These are phyloP conservation scores for Polymixis flavicincta DNA, from an alignment of 2,888 invertebrate species.

Conservation along the genomic window DNA sequence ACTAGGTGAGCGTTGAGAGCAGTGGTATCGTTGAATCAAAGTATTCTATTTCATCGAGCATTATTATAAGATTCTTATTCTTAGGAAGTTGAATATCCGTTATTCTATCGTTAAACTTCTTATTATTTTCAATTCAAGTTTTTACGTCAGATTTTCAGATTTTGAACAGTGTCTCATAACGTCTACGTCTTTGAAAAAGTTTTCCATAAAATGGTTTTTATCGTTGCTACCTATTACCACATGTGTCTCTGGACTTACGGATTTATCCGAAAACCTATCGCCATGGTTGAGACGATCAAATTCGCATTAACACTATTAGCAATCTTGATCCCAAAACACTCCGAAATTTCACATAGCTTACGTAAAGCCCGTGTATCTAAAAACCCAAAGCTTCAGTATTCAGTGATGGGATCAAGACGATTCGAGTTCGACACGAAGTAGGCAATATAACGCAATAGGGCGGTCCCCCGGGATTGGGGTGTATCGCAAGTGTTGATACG, in stretches of 20 bases:
- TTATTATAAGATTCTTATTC: conserved; percentile 22
- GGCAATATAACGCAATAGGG: conserved; percentile 76
- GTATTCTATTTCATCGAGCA: conserved; percentile 23
- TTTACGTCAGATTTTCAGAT: not conserved
- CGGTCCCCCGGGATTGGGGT: conserved; percentile 77
- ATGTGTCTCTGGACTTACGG: not conserved
- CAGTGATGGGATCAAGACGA: conserved; percentile 76
- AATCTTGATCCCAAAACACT: conserved; percentile 26
- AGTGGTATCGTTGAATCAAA: conserved; percentile 24
- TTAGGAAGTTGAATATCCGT: conserved; percentile 33
- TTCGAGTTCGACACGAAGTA: conserved; percentile 70
- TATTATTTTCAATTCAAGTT: not conserved
- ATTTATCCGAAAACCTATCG: not conserved
- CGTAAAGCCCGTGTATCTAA: conserved; percentile 55
- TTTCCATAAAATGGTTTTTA: not conserved
- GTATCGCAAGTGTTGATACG: conserved; percentile 80
- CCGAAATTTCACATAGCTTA: conserved; percentile 35
- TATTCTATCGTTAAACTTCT: not conserved
- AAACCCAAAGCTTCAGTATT: conserved; percentile 54
- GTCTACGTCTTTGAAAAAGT: not conserved
- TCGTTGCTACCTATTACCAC: not conserved
- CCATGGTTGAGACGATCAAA: not conserved
- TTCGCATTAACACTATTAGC: conserved; percentile 30
- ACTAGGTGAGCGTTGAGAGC: conserved; percentile 39
- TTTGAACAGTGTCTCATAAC: not conserved